Base-by-base conservation (phyloP, 2,888 invertebrate species). In the Saturnia japonica region DNA sequence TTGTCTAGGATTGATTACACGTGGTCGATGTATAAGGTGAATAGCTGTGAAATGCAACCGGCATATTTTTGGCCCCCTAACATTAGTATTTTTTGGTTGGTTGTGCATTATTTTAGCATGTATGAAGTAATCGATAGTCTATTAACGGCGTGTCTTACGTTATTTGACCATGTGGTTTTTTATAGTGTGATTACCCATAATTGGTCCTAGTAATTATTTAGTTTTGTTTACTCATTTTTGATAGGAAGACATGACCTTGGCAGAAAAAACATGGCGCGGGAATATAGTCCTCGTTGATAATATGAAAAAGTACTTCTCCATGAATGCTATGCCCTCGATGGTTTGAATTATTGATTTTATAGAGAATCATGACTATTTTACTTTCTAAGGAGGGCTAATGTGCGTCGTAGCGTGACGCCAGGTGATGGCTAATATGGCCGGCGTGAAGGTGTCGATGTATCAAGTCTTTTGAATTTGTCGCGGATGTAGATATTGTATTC, bases 211-310 rank as follows among this genome's bases (percentile, higher is more conserved):
- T 72, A 76, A 75, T 78, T 82, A 78, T 80, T 82, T 82, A 88
- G 86, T 85, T 86, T 93, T 94, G 93, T 93, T 94, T 94, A 93
- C 93, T 83, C 90, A 87, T 88, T 90, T 91, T 89, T 85, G 86
- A 89, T 89, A 89, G 85, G 80, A 79, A 88, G 87, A 88, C 87
- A 91, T 93, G 93, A 94, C 93, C 93, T 94, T 94, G 93, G 90
- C 74, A 81, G 85, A 90, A 91, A 90, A 91, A 92, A 93, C 91
- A 93, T 92, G 93, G 93, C 93, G 93, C 91, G 91, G 83, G 88
- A 91, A 88, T 87, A 87, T 89, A 88, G 82, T 81, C 83, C 82
- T 85, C 83, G 82, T 85, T 86, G 78, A 85, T 83, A 83, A 78
- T 78, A 78, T 80, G 84, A 83, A 79, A 81, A 75, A 76, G 74